A percentile compares a stretch with the other conserved stretches of the same genome.
phyloP scores from a whole-genome alignment of 2,113 vertebrate genomes.

The Boleophthalmus pectinirostris region DNA sequence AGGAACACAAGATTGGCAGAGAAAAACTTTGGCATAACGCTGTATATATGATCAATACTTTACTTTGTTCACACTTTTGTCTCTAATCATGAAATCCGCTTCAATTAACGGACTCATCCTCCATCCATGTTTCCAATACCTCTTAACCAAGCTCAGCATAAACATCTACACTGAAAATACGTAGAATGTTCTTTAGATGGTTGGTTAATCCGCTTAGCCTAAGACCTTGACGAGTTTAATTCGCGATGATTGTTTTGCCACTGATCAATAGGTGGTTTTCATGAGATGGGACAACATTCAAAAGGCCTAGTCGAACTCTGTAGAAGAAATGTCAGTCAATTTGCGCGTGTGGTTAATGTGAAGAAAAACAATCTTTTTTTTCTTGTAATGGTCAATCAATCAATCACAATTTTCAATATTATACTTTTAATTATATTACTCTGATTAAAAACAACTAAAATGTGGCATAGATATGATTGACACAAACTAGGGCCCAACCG shows the following conservation, averaged over 20 bases:
- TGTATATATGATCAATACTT: conserved; percentile 64
- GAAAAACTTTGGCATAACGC: conserved; percentile 53
- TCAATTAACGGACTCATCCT: conserved; percentile 22
- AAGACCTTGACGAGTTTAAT: conserved; percentile 74
- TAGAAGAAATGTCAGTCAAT: not conserved
- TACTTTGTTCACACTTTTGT: conserved; percentile 55
- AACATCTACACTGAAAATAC: conserved; percentile 38
- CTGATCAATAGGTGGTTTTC: conserved; percentile 59
- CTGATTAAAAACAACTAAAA: no score
- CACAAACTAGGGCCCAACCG: no score
- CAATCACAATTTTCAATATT: no score
- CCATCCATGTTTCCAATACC: conserved; percentile 11
- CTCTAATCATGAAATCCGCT: conserved; percentile 57
- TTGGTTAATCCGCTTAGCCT: conserved; percentile 69
- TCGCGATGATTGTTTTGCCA: conserved; percentile 72
- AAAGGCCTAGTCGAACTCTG: not conserved
- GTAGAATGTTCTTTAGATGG: conserved; percentile 50
- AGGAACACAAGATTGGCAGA: conserved; percentile 53
- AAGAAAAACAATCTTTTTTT: not conserved
- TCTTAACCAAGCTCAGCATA: conserved; percentile 48
- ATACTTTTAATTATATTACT: no score
- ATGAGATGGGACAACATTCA: not conserved
- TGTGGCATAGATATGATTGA: no score
- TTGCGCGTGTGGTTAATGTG: not conserved
- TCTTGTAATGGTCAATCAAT: no score